phyloP scores from a whole-genome alignment of 1,140 invertebrate genomes.

The Drosophila murphyi region DNA sequence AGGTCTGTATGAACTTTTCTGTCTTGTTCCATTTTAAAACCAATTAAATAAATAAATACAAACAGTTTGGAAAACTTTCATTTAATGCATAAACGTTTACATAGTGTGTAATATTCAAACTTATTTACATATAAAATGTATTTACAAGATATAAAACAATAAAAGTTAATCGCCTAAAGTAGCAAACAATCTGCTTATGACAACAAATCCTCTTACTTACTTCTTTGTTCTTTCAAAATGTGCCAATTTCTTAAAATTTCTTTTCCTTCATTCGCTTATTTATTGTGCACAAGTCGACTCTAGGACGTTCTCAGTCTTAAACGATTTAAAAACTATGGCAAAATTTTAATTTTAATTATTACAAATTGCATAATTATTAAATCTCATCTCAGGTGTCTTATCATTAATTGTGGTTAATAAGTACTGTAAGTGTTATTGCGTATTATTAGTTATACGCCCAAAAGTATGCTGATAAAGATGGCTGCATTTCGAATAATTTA shows the following conservation, averaged over 20 bases:
- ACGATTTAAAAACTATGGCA: constrained; percentile 82
- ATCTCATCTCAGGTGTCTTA: constrained; percentile 68
- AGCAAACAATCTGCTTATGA: constrained; percentile 76
- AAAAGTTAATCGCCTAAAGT: constrained; percentile 70
- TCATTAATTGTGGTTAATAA: constrained; percentile 56
- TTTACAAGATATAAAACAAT: constrained; percentile 75
- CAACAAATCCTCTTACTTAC: constrained; percentile 41
- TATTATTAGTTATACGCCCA: constrained; percentile 36
- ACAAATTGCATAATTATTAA: constrained; percentile 81
- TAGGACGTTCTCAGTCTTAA: constrained; percentile 82
- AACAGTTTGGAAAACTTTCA: constrained; percentile 33
- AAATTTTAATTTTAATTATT: constrained; percentile 80
- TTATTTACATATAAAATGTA: constrained; percentile 81
- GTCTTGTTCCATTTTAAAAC: neutral
- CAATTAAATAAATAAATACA: neutral
- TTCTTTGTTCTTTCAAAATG: constrained; percentile 27
- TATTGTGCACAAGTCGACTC: constrained; percentile 65
- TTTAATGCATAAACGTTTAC: constrained; percentile 57
- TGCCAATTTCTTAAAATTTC: constrained; percentile 15
- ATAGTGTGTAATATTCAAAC: constrained; percentile 62
- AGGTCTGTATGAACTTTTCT: neutral
- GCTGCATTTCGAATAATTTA: constrained; percentile 75
- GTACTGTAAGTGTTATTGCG: constrained; percentile 50
- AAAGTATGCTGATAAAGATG: constrained; percentile 58
- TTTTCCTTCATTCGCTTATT: constrained; percentile 9